phyloP scores from a whole-genome alignment of 2,797 vertebrate species.

The Furcifer pardalis region DNA sequence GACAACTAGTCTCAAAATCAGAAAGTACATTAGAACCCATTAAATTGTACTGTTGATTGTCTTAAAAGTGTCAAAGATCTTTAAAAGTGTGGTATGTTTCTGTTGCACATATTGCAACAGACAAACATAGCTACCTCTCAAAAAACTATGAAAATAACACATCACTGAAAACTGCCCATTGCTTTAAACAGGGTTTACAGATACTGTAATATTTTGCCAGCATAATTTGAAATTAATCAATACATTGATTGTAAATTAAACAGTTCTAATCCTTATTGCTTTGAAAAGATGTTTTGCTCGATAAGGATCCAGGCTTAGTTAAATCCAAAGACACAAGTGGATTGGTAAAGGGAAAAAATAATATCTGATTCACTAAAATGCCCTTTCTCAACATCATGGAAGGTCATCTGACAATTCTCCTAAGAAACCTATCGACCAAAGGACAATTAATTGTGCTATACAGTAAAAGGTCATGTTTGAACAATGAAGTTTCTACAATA shows the following conservation, averaged over 20 bases:
- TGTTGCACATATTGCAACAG: too few relatives aligned
- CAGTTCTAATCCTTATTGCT: rapidly evolving
- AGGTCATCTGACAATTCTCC: neutral
- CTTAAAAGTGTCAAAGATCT: too few relatives aligned
- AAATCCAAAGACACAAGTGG: neutral
- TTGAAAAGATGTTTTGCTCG: neutral
- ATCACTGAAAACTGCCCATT: neutral
- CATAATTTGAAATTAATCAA: neutral
- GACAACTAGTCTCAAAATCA: neutral
- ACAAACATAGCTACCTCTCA: too few relatives aligned
- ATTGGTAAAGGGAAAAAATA: rapidly evolving
- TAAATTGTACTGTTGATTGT: too few relatives aligned
- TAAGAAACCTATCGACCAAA: neutral
- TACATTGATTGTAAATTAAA: neutral
- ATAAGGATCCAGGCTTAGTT: neutral
- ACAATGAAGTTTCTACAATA: neutral
- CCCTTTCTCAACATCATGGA: neutral
- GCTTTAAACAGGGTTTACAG: neutral
- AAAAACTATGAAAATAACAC: too few relatives aligned
- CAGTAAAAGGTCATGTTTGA: neutral
- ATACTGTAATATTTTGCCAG: neutral
- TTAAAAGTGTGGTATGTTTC: too few relatives aligned
- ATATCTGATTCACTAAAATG: neutral
- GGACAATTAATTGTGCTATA: neutral
- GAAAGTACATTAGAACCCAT: too few relatives aligned